Evolutionary conservation across 2,113 vertebrate species (phyloP), one percentile per base, ranked within the genome.

Genomic region (Anolis sagrei): DNA sequence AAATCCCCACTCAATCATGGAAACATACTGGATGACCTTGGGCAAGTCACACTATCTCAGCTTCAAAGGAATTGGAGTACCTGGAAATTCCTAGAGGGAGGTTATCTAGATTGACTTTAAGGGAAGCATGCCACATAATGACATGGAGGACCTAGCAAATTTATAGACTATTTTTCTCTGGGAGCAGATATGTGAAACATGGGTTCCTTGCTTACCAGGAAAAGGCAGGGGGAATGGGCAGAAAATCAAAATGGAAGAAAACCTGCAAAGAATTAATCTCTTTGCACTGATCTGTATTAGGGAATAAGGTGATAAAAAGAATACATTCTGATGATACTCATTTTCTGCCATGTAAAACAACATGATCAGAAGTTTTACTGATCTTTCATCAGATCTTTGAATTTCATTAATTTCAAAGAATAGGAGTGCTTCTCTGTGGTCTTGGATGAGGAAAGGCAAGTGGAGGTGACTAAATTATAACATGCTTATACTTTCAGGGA

Each of bases 401-500:
- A n/a, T 86, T 48, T 48, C 48, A 76, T 81, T 69, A 81, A 44
- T 21, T 76, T 70, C 74, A 87, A 32, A 69, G 49, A 49, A 49
- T 29, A 66, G 39, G 6, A 84, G 62, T 76, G 44, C 44, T 66
- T 84, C 68, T 48, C 61, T n/a, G 74, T 68, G 39, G 25, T 76
- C n/a, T 51, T 68, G 61, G 61, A 13, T 58, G 34, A 48, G 64
- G 74, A 44, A 68, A 23, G n/a, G 44, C 27, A 77, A 77, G 48
- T 84, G 83, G 74, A 68, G 44, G 83, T 36, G 62, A 84, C 75
- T 84, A n/a, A 34, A 54, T 84, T 84, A 51, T 11, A 84, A 51
- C 32, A 49, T 76, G 32, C 68, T 54, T 84, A 48, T 51, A 54
- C 6, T 77, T 77, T 77, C 62, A 68, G 51, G 64, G 83, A 77